phyloP scores from a whole-genome alignment of 2,797 vertebrate genomes.

The Hapalemur alaotrensis region DNA sequence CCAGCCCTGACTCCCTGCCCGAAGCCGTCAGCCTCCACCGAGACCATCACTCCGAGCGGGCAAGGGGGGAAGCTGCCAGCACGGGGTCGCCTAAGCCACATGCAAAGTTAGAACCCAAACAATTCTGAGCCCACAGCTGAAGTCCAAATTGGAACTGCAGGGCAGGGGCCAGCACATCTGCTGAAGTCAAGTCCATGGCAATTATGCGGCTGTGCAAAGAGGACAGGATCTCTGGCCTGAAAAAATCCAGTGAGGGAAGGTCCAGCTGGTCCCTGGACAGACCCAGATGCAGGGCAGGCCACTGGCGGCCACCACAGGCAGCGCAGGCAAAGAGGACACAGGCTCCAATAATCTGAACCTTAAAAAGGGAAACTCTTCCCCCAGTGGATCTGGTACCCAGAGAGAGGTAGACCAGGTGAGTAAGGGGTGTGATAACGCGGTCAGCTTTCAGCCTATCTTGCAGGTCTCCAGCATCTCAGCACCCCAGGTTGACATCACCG shows the following conservation, averaged over 20 bases:
- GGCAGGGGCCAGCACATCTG: neutral
- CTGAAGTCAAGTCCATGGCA: neutral
- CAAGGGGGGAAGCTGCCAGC: neutral
- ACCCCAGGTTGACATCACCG: neutral
- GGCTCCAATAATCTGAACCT: neutral
- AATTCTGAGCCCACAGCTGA: neutral
- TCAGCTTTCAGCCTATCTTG: neutral
- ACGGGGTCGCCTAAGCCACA: neutral
- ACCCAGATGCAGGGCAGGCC: neutral
- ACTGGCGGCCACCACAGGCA: neutral
- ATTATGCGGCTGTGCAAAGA: neutral
- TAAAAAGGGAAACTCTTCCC: neutral
- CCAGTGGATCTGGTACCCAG: neutral
- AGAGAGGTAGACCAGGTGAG: neutral
- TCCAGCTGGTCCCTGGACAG: neutral
- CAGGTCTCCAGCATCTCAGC: neutral
- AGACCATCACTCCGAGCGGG: neutral
- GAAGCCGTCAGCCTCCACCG: neutral
- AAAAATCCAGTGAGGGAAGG: neutral
- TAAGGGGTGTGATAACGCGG: too few relatives aligned
- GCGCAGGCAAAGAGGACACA: neutral
- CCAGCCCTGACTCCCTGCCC: neutral
- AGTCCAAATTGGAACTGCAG: neutral
- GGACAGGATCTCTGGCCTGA: too few relatives aligned
- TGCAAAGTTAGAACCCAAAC: neutral